Evolutionary conservation across 2,888 invertebrate genomes (phyloP).

Genomic region (Scaptodrosophila latifasciaeformis): DNA sequence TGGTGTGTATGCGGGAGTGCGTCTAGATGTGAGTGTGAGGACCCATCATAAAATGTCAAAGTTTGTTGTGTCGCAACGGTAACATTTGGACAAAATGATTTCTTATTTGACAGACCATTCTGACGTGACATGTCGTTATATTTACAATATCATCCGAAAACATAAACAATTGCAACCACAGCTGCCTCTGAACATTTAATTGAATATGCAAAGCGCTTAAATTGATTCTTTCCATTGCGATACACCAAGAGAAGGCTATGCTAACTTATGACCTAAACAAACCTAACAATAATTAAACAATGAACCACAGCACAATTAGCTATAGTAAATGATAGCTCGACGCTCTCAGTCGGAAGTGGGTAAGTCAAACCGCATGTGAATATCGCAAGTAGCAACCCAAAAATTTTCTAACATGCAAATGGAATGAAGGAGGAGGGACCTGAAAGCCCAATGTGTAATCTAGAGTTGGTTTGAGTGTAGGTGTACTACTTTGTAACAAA

Average conservation of each 20-base stretch:
- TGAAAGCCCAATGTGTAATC: too few relatives aligned
- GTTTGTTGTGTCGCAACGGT: constrained; percentile 50
- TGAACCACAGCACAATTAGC: constrained; percentile 62
- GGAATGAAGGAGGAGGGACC: too few relatives aligned
- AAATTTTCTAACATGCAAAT: neutral
- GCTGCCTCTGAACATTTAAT: constrained; percentile 29
- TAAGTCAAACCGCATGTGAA: constrained; percentile 49
- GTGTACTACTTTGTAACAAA: neutral
- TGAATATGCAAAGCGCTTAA: constrained; percentile 63
- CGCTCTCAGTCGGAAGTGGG: constrained; percentile 28
- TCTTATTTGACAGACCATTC: constrained; percentile 65
- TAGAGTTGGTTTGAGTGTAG: too few relatives aligned
- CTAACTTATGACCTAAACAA: too few relatives aligned
- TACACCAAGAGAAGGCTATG: neutral
- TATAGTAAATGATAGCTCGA: constrained; percentile 11
- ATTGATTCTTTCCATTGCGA: constrained; percentile 31
- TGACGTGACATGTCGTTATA: constrained; percentile 50
- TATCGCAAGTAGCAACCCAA: neutral
- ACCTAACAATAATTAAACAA: constrained; percentile 52
- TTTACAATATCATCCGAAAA: constrained; percentile 3
- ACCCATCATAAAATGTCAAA: constrained; percentile 61
- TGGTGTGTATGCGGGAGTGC: neutral
- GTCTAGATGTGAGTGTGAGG: constrained; percentile 1
- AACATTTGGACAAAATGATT: constrained; percentile 67
- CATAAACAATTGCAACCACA: constrained; percentile 51